Evolutionary conservation across 2,797 vertebrate genomes (phyloP), one percentile per base, ranked within the genome.

Genomic region (Hyperoplus immaculatus): DNA sequence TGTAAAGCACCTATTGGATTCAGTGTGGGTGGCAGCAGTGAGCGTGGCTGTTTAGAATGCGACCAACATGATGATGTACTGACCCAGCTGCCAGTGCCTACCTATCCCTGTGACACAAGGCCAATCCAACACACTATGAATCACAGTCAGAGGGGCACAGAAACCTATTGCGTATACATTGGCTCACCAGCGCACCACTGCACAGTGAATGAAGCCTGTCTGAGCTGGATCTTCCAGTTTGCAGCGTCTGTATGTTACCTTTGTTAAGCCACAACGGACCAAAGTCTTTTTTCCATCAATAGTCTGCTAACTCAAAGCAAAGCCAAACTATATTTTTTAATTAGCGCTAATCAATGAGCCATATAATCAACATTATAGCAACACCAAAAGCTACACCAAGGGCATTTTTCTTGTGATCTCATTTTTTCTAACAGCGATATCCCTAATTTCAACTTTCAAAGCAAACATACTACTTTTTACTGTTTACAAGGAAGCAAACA

Each of bases 81-180:
- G 70, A 82, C 60, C 74, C 65, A 66, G 63, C 78, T 80, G 90
- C 29, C 29, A 29, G 29, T 3, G 29, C 78, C 89, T 83, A 71
- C 87, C 84, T 86, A 90, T 86, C 77, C 84, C 83, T 8, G 62
- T 81, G 82, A 88, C 80, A 90, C 75, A 69, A 82, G 81, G 47
- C 80, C 72, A 56, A 86, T 78, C 69, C 13, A 57, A 84, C 81
- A 85, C 80, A 73, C 77, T 56, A 83, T 74, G 85, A 87, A 84
- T 90, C 87, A 80, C 65, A 73, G 83, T 80, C 79, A 66, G 60
- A 72, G 73, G 68, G 73, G 14, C 58, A 14, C 56, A 45, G 59
- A 83, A 83, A 83, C 38, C 29, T 29, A 29, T 29, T 78, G 64
- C 66, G 55, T 61, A 77, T 8, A 5, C 65, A 69, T 49, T 55